A percentile compares a stretch with the other conserved stretches of the same genome.
These are phyloP conservation scores for Drosophila bocki DNA, from an alignment of 1,140 invertebrate genomes.

Conservation along the genomic window DNA sequence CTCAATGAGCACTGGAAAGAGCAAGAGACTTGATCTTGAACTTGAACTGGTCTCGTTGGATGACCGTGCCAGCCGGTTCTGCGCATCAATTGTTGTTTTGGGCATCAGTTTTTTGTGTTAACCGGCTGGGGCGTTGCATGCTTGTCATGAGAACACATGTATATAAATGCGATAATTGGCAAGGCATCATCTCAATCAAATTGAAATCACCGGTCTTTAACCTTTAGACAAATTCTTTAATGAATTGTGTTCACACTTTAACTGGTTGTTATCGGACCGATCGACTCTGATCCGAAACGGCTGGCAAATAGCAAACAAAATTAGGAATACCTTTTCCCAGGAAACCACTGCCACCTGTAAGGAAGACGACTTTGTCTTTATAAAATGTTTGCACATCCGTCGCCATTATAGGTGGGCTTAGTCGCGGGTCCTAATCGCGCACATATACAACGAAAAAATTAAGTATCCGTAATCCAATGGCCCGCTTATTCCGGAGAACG, in stretches of 20 bases:
- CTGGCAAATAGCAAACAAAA: neutral
- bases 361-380: conserved; percentile 87
- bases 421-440: neutral
- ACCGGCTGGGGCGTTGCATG: neutral
- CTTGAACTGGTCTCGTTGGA: conserved; percentile 2
- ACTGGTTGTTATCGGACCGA: neutral
- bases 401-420: conserved; percentile 22
- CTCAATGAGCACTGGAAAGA: conserved; percentile 89
- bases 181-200: conserved; percentile 4
- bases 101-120: neutral
- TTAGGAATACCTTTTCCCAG: conserved; percentile 88
- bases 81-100: conserved; percentile 6
- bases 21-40: conserved; percentile 16
- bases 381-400: conserved; percentile 87
- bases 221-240: conserved; percentile 8
- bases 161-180: conserved; percentile 1
- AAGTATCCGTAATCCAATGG: conserved; percentile 14
- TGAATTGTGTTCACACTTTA: neutral
- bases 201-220: conserved; percentile 6
- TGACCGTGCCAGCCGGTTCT: conserved; percentile 30
- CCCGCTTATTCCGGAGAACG: conserved; percentile 1
- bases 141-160: conserved; percentile 5
- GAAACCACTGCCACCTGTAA: conserved; percentile 91
- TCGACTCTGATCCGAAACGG: neutral
- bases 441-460: neutral